Evolutionary conservation across 2,797 vertebrate species (phyloP), one percentile per base, ranked within the genome.

Genomic region (Morelia viridis): DNA sequence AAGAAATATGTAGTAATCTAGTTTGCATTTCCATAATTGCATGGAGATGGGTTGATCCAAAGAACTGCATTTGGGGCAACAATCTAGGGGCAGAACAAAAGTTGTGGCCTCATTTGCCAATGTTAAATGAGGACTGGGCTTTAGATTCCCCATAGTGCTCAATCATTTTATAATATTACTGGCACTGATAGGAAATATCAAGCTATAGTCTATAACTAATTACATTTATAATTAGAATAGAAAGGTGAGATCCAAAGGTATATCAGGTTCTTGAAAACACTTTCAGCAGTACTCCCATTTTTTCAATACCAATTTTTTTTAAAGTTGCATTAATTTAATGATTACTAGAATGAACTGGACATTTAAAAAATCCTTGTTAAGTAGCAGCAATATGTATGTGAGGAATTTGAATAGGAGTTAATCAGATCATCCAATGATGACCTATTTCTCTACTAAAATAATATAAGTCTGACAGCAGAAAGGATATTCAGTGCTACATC

Each of bases 361-460:
- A 88, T 56, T 4, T 2, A 92, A 90, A 35, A 93, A 17, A 0
- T 8, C 28, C 24, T 2, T 53, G 2, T 0, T 0, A 8, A 80
- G 61, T 53, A 41, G 88, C 0, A 0, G 88, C 90, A 1, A 19
- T 0, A 0, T 64, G 94, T 13, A 90, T 92, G 92, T 90, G 85
- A 88, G 58, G 93, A 84, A 91, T 86, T 76, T 85, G 58, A 95
- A 88, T 57, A 88, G 68, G 71, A 87, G 85, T 90, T 46, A 92
- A 92, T 13, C 35, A 19, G 9, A 26, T 56, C 4, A 35, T 91
- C 83, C 4, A 41, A 87, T n/a, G 60, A 24, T 24, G 84, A n/a
- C 15, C 68, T 83, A 91, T 92, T 92, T 3, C 28, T n/a, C 28
- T 64, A 60, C 28, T 88, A 68, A 93, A 94, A 94, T 46, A 92